A percentile compares a stretch with the other conserved stretches of the same genome.
Conservation (phyloP, 2,888 invertebrate genomes). For the Drosophila rellima region DNA sequence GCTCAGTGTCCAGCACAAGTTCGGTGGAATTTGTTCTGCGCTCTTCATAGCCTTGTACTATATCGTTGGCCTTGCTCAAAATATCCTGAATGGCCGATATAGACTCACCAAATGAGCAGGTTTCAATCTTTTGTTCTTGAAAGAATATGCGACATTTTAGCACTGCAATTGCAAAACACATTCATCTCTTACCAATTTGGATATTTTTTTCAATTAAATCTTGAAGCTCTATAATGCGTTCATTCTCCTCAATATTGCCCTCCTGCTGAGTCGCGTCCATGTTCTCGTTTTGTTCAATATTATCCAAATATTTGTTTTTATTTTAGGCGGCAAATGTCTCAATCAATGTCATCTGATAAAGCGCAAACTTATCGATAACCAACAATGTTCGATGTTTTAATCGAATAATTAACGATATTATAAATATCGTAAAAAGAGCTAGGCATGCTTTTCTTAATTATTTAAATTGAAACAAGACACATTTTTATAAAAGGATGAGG, state of each 20-base stretch:
- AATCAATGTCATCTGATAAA: slow-evolving; percentile 3
- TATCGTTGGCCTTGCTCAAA: slow-evolving; percentile 72
- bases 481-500: slow-evolving; percentile 17
- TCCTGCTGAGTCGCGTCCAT: slow-evolving; percentile 22
- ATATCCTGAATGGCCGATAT: slow-evolving; percentile 71
- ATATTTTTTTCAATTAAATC: slow-evolving; percentile 52
- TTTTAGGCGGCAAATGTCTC: not conserved
- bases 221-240: slow-evolving; percentile 40
- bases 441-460: not conserved
- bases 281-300: not conserved
- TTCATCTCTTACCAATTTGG: slow-evolving; percentile 33
- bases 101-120: slow-evolving; percentile 47
- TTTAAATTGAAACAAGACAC: not conserved
- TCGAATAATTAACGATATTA: not conserved
- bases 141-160: not conserved
- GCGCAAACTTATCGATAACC: slow-evolving; percentile 8
- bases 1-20: slow-evolving; percentile 84
- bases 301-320: not conserved
- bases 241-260: slow-evolving; percentile 13
- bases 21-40: slow-evolving; percentile 83
- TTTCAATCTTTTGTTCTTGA: slow-evolving; percentile 60
- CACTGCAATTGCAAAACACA: not conserved
- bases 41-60: slow-evolving; percentile 71
- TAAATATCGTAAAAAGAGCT: not conserved
- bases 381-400: not conserved